Base-by-base conservation (phyloP, 1,140 invertebrate genomes). In the Archegozetes longisetosus region DNA sequence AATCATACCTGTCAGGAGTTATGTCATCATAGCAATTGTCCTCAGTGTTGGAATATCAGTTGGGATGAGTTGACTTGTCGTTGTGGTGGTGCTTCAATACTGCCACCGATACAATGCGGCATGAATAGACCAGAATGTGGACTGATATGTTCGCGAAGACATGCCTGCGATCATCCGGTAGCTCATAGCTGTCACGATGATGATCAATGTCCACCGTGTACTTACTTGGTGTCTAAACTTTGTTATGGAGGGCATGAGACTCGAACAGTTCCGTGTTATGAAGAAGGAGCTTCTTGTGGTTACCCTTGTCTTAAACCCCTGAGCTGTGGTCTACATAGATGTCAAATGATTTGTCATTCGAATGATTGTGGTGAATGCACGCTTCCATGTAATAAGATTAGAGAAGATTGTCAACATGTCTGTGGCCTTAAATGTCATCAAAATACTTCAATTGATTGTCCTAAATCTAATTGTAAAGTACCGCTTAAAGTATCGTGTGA, bases 361-460 rank as follows among this genome's bases (percentile, higher is more conserved):
- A 85, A 79, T 32, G 67, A 75, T 2, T 87, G 85, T 67, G 75
- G 78, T 51, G 64, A 68, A n/a, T 95, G 90, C 69, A 78, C 73
- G 2, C 88, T 92, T 67, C 67, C 83, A 93, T 75, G 86, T 96
- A 78, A 90, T 92, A 61, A 80, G 83, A 69, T 80, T 80, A 67
- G 94, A 97, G 79, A 95, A 94, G 80, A 84, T 97, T 74, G 93
- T 97, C 72, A 97, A 96, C 61, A 63, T 73, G 78, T 80, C 22
- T 96, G 91, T 73, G 80, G 75, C 4, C 78, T 79, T 1, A 77
- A 77, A 0, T 95, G 90, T 68, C 89, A 93, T 69, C 75, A 78
- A 20, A 80, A 76, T 13, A 70, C 73, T 26, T 88, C 86, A 69
- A 77, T 78, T 0, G 77, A 80, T 25, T 76, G 80, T 1, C 61